Evolutionary conservation across 2,113 vertebrate species (phyloP).

Genomic region (Nothobranchius furzeri): DNA sequence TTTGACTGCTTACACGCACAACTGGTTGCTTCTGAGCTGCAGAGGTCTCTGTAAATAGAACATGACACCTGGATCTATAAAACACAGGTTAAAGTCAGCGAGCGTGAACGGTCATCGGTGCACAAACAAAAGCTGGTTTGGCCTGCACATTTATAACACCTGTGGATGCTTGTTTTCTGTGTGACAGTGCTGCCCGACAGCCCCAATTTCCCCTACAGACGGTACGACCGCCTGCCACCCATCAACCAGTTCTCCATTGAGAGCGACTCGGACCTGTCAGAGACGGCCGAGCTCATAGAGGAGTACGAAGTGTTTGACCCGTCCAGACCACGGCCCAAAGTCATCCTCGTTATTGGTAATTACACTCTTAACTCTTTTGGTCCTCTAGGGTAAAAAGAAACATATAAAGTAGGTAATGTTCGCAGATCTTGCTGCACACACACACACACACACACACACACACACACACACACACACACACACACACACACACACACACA

Average conservation of each 20-base stretch:
- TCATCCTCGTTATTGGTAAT: conserved; percentile 96
- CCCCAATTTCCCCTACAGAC: conserved; percentile 91
- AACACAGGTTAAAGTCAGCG: neutral
- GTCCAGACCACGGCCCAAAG: conserved; percentile 88
- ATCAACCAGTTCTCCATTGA: conserved; percentile 99
- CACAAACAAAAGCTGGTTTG: neutral
- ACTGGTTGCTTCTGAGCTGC: neutral
- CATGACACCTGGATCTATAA: neutral
- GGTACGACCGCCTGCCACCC: conserved; percentile 94
- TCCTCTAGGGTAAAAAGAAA: neutral
- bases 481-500: conserved; percentile 23
- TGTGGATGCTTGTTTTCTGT: conserved; percentile 14
- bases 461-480: conserved; percentile 36
- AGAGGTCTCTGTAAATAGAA: neutral
- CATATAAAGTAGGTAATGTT: conserved; percentile 17
- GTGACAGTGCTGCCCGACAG: conserved; percentile 92
- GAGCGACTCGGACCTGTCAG: conserved; percentile 96
- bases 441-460: conserved; percentile 21
- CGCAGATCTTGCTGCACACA: conserved; percentile 43
- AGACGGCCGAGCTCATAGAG: conserved; percentile 97
- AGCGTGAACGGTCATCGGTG: neutral
- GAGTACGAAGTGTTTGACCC: conserved; percentile 98
- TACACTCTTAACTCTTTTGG: neutral
- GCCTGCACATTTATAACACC: neutral
- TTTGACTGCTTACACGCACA: conserved; percentile 14